Base-by-base conservation (phyloP, 2,888 invertebrate species). In the Apomyelois bistriatella region DNA sequence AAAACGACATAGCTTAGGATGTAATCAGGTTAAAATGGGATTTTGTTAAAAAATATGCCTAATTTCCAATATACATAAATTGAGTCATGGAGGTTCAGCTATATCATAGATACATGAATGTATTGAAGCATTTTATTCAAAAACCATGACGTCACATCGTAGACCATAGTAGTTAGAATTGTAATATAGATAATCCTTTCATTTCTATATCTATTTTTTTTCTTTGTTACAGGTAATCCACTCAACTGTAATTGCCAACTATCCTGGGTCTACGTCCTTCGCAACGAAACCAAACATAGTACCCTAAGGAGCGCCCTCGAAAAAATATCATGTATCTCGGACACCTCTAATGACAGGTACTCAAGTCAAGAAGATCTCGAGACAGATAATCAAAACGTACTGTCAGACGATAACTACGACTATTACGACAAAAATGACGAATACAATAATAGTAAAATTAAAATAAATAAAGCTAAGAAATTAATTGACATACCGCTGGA, bases 181-280 rank as follows among this genome's bases (percentile, higher is more conserved):
- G n/a, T n/a, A n/a, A n/a, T n/a, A n/a, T n/a, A n/a, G n/a, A n/a
- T n/a, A n/a, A n/a, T n/a, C n/a, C n/a, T n/a, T n/a, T n/a, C n/a
- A n/a, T n/a, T n/a, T n/a, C n/a, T n/a, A n/a, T n/a, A n/a, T n/a
- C n/a, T n/a, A n/a, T n/a, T n/a, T 38, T 10, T 47, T 35, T 56
- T 52, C 74, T 58, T 77, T 58, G 61, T 85, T 82, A 41, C 94
- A 96, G 96, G 94, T 79, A 96, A 96, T 90, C 94, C 93, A 72
- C 93, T 96, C 84, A 92, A 92, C 80, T 96, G 96, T 87, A 95
- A 96, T 89, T 96, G 96, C 82, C 94, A 95, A 54, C 91, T 96
- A 56, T 92, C 93, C 48, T 96, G 96, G 96, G 92, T 96, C 79
- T 94, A 94, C 90, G 91, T 92, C 53, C 86, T 96, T 61, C 92